Conservation (phyloP, 2,888 invertebrate species). For the Cryptosula pallasiana region DNA sequence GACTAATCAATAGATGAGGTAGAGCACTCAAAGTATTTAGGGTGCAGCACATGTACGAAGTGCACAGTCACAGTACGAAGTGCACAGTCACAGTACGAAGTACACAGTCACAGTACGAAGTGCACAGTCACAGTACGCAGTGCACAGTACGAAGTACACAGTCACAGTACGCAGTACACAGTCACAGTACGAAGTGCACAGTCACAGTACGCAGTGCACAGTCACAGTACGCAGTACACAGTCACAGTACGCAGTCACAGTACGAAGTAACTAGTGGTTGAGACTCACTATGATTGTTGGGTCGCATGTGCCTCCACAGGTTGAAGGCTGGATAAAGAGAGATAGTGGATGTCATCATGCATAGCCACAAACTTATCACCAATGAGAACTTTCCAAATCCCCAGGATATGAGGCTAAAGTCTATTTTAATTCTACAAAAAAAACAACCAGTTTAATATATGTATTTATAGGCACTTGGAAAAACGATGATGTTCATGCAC, state of each 20-base stretch:
- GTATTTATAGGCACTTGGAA: too few species aligned
- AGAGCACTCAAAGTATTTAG: too few species aligned
- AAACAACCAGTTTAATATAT: too few species aligned
- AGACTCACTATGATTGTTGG: not conserved
- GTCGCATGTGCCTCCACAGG: constrained; percentile 47
- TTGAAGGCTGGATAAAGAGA: constrained; percentile 55
- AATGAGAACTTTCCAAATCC: constrained; percentile 62
- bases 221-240: too few species aligned
- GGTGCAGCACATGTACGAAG: too few species aligned
- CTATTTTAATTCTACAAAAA: constrained; percentile 53
- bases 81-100: too few species aligned
- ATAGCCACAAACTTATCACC: constrained; percentile 60
- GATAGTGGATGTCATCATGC: constrained; percentile 52
- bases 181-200: not conserved
- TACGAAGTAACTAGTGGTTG: too few species aligned
- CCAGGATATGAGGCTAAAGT: constrained; percentile 60
- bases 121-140: not conserved
- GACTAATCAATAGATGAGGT: too few species aligned
- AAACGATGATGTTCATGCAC: too few species aligned
- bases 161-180: not conserved
- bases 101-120: not conserved
- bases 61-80: too few species aligned
- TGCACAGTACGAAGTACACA: not conserved
- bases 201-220: not conserved
- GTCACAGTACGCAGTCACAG: not conserved